phyloP scores from a whole-genome alignment of 2,888 invertebrate species.

The Heliconius sara region DNA sequence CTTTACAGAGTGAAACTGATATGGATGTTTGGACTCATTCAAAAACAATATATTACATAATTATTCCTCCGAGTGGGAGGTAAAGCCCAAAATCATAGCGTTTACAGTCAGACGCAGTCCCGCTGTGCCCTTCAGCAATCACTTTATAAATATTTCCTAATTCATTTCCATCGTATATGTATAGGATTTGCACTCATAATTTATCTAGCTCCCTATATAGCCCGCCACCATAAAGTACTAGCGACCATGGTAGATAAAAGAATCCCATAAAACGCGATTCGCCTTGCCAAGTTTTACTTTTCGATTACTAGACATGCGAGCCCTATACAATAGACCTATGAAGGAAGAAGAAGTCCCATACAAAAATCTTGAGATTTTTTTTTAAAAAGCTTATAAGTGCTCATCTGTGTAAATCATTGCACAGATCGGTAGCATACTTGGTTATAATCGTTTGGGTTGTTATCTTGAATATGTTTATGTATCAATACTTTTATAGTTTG shows the following conservation, averaged over 20 bases:
- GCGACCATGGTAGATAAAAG: constrained; percentile 21
- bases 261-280: constrained; percentile 36
- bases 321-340: constrained; percentile 18
- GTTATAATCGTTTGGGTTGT: background rate
- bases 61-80: too few relatives aligned
- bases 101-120: too few relatives aligned
- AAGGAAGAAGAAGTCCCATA: background rate
- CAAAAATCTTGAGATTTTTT: background rate
- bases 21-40: too few relatives aligned
- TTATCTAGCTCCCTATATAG: background rate
- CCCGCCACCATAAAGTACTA: background rate
- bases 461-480: background rate
- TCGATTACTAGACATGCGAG: constrained; percentile 43
- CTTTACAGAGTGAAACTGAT: too few relatives aligned
- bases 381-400: background rate
- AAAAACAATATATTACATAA: too few relatives aligned
- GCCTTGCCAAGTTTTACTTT: constrained; percentile 31
- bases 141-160: background rate
- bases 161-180: background rate
- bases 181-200: background rate
- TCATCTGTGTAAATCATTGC: background rate
- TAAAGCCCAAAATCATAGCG: too few relatives aligned
- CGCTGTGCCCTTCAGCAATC: background rate
- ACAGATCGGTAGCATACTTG: background rate
- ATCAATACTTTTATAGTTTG: background rate